These are phyloP conservation scores for Drosophila neotestacea DNA, from an alignment of 2,888 invertebrate species.

Conservation along the genomic window DNA sequence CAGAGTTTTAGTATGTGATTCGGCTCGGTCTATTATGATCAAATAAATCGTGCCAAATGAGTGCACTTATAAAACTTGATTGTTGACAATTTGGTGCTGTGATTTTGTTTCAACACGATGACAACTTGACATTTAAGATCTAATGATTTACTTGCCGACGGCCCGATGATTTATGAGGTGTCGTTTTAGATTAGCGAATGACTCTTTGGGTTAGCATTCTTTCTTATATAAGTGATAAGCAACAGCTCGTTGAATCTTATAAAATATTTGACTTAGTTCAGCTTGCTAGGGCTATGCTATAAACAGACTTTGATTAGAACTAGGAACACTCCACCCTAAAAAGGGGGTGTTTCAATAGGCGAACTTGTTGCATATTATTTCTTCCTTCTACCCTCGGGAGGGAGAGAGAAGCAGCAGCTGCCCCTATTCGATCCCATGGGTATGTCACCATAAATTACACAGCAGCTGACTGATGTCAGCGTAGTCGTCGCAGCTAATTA, in stretches of 20 bases:
- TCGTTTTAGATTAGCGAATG: conserved; percentile 67
- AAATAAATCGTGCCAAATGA: conserved; percentile 61
- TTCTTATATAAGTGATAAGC: conserved; percentile 52
- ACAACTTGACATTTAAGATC: conserved; percentile 72
- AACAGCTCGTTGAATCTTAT: conserved; percentile 2
- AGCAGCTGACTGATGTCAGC: conserved; percentile 82
- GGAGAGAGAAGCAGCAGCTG: conserved; percentile 33
- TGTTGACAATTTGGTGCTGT: conserved; percentile 68
- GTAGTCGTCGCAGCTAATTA: conserved; percentile 84
- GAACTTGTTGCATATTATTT: conserved; percentile 27
- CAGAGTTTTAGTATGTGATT: conserved; percentile 4
- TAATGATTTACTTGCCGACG: conserved; percentile 65
- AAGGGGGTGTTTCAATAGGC: not conserved
- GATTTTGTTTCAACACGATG: conserved; percentile 56
- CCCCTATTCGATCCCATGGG: conserved; percentile 18
- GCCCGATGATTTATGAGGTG: conserved; percentile 70
- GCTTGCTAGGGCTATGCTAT: not conserved
- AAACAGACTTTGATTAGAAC: not conserved
- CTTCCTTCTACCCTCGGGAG: not conserved
- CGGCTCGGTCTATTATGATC: conserved; percentile 40
- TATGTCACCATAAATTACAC: conserved; percentile 71
- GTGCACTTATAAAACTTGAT: conserved; percentile 50
- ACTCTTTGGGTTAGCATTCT: conserved; percentile 51
- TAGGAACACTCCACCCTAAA: not conserved
- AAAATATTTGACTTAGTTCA: conserved; percentile 7